Evolutionary conservation across 2,113 vertebrate species (phyloP), one percentile per base, ranked within the genome.

Genomic region (Lutjanus erythropterus): DNA sequence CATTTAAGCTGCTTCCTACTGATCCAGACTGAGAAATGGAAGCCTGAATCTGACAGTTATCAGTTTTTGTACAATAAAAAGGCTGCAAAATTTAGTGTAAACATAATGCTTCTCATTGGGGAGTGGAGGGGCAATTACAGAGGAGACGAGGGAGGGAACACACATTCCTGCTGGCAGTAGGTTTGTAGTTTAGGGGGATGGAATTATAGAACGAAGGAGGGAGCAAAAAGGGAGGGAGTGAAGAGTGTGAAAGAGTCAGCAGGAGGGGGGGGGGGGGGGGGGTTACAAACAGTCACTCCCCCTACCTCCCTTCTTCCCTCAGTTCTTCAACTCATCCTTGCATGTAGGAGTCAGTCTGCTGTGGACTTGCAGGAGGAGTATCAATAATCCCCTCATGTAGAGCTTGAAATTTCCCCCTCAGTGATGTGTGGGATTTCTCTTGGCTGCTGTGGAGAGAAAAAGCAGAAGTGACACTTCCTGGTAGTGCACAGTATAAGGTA

Each of bases 251-350:
- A 81, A 87, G 74, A 87, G 80, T 87, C 79, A 86, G 84, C 81
- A 77, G 75, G 59, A 73, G 69, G 46, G 59, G 42, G 29, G 23
- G 68, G 29, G 65, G 70, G 9, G 10, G 69, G 78, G 59, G 73
- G 66, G 31, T 60, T 83, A 72, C 75, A 87, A 87, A 86, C 68
- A 70, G 76, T 73, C 89, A 84, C 86, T 83, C 90, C 86, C 81
- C 77, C 84, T 70, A 81, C 80, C 66, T 81, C 47, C 77, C 84
- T 70, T 81, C 80, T 62, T 81, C 47, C 59, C 78, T 80, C 81
- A 85, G 62, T 91, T 89, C 69, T 74, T 87, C 81, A 86, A 86
- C 88, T 93, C 89, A 88, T 93, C 88, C 78, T 85, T 83, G 61
- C 61, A 78, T 44, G 12, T 27, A 75, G 74, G 64, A 90, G 83